phyloP scores from a whole-genome alignment of 2,113 vertebrate species.

The Variabilichromis moorii region DNA sequence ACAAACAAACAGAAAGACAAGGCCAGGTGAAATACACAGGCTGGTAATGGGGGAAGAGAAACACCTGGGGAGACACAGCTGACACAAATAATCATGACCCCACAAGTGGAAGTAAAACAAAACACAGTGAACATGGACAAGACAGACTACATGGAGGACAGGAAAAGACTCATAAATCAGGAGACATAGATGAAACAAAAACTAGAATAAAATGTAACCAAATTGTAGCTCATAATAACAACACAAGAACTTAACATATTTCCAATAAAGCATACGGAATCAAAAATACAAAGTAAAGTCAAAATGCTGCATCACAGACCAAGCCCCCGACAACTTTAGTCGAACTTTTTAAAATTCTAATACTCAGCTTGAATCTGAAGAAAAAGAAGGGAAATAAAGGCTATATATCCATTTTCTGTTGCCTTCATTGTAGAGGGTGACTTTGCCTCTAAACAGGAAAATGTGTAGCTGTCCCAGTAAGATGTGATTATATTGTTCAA shows the following conservation, averaged over 20 bases:
- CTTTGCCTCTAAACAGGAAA: background rate
- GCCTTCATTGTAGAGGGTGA: background rate
- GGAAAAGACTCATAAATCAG: background rate
- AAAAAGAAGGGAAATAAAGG: background rate
- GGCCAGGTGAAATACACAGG: background rate
- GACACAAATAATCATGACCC: background rate
- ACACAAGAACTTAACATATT: background rate
- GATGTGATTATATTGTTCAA: background rate
- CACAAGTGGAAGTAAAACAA: background rate
- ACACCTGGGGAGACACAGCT: background rate
- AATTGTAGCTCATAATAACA: background rate
- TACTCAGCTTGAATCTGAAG: background rate
- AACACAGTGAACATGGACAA: background rate
- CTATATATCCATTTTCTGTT: background rate
- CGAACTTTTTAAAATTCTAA: rapidly evolving
- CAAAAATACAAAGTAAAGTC: rapidly evolving
- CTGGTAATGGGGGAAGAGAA: background rate
- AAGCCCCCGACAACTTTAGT: background rate
- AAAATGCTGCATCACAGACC: background rate
- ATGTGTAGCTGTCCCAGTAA: background rate
- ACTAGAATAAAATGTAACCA: background rate
- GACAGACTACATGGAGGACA: background rate
- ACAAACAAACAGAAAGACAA: rapidly evolving
- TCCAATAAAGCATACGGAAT: background rate
- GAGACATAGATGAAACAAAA: background rate